Evolutionary conservation across 2,888 invertebrate species (phyloP).

Genomic region (Trachelus stipa): DNA sequence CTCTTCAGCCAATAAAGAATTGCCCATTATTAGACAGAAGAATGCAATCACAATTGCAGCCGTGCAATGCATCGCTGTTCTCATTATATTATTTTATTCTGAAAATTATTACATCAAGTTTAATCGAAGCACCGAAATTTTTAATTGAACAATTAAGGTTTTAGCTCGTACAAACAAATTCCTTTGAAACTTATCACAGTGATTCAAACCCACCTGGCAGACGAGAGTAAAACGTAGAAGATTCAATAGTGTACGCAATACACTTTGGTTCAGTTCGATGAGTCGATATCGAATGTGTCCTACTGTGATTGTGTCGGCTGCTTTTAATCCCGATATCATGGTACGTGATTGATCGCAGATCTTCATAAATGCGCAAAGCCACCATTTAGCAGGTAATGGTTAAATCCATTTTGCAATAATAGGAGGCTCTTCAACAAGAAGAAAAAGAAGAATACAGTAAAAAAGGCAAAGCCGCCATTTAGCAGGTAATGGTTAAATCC

Average conservation of each 20-base stretch:
- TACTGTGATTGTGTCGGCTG: not conserved
- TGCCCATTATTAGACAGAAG: not conserved
- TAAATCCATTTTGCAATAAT: not conserved
- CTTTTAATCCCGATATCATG: not conserved
- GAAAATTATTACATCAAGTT: not conserved
- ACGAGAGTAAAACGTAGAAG: not conserved
- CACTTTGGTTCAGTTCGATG: not conserved
- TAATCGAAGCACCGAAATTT: not conserved
- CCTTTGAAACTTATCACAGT: not conserved
- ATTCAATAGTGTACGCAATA: not conserved
- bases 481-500: too few species aligned
- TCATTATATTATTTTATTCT: not conserved
- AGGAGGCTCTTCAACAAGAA: not conserved
- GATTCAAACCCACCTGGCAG: not conserved
- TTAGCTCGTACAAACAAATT: not conserved
- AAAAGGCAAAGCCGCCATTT: not conserved
- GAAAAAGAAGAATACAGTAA: not conserved
- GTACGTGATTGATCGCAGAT: not conserved
- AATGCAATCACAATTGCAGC: not conserved
- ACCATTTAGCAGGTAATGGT: not conserved
- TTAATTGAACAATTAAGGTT: not conserved
- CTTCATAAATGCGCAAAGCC: not conserved
- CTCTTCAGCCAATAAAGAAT: not conserved
- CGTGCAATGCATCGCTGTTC: not conserved
- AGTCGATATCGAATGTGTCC: not conserved